phyloP scores from a whole-genome alignment of 2,113 vertebrate species.

The Anthoscopus minutus region DNA sequence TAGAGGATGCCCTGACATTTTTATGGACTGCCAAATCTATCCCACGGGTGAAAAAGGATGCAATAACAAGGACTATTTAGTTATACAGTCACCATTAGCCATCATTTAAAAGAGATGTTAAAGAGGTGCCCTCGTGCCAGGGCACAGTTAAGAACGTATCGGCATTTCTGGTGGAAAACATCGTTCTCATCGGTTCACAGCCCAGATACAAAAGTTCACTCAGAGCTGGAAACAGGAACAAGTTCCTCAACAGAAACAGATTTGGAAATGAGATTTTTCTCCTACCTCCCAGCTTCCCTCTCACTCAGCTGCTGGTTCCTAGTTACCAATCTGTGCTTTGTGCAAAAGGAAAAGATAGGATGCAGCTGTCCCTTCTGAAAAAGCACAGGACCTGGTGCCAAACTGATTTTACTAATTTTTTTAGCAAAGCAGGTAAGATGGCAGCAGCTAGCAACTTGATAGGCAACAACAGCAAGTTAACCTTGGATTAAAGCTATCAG shows the following conservation, averaged over 20 bases:
- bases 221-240: background rate
- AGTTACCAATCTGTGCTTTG: background rate
- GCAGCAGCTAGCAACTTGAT: background rate
- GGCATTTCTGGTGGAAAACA: background rate
- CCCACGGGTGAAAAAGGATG: conserved; percentile 7
- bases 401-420: background rate
- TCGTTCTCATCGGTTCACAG: background rate
- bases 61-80: background rate
- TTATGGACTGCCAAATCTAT: conserved; percentile 35
- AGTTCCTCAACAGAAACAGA: background rate
- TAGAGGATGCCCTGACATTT: conserved; percentile 10
- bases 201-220: background rate
- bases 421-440: background rate
- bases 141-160: background rate
- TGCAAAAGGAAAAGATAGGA: background rate
- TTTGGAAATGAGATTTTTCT: background rate
- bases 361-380: background rate
- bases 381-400: background rate
- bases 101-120: background rate
- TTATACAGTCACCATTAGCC: background rate
- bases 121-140: background rate
- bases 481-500: background rate
- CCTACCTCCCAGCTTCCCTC: background rate
- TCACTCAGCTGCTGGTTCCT: background rate
- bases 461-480: background rate